phyloP scores from a whole-genome alignment of 2,888 invertebrate genomes.

The Drosophila lutescens region DNA sequence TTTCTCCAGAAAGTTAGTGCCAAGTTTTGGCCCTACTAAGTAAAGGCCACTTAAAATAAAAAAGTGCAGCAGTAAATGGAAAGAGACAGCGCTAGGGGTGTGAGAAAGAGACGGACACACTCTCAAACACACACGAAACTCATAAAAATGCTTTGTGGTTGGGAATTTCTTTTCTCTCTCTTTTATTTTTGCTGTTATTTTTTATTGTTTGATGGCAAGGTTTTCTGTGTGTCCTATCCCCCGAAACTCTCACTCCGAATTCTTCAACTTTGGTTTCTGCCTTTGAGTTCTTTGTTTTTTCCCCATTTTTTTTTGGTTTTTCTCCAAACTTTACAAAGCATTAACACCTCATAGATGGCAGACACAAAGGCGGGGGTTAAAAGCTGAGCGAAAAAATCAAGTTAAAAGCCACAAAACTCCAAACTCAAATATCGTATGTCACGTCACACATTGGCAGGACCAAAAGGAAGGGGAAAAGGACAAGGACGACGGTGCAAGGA shows the following conservation, averaged over 20 bases:
- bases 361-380: constrained; percentile 26
- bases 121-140: constrained; percentile 45
- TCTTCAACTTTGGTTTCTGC: constrained; percentile 29
- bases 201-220: constrained; percentile 19
- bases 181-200: constrained; percentile 22
- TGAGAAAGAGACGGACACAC: constrained; percentile 6
- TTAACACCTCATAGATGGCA: constrained; percentile 51
- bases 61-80: constrained; percentile 10
- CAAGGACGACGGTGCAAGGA: constrained; percentile 13
- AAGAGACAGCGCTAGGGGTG: neutral
- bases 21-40: constrained; percentile 31
- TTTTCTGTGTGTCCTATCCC: constrained; percentile 4
- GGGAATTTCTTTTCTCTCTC: constrained; percentile 45
- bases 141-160: constrained; percentile 73
- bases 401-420: constrained; percentile 45
- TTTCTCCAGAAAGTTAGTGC: constrained; percentile 4
- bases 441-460: constrained; percentile 42
- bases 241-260: constrained; percentile 3
- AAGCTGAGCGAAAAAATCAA: constrained; percentile 25
- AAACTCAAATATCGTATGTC: constrained; percentile 59
- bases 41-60: constrained; percentile 42
- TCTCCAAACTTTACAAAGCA: constrained; percentile 44
- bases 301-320: constrained; percentile 1
- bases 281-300: neutral
- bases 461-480: neutral